Base-by-base conservation (phyloP, 2,888 invertebrate species). In the Watsonalla binaria region DNA sequence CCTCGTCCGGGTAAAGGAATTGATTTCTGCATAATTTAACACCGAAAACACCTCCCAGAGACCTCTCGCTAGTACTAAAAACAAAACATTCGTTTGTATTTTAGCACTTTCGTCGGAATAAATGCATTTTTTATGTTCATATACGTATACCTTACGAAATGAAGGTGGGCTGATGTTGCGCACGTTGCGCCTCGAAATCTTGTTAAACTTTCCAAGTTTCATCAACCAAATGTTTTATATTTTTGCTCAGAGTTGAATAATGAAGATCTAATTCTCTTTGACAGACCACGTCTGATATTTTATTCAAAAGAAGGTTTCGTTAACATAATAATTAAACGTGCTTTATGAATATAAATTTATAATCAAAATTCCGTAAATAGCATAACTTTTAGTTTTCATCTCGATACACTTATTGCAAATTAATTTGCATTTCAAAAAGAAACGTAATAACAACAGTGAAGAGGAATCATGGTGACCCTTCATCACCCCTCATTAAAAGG, bases 21-120 rank as follows among this genome's bases (percentile, higher is more conserved):
- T 90, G 90, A 90, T 90, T 87, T 90, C 81, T 90, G 85, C 87
- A 90, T 90, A 89, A 90, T 90, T 90, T 87, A 90, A 76, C 79
- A 86, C 75, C 76, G 81, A 82, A 85, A 89, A 88, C 86, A 84
- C 83, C 83, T 87, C 76, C 70, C 76, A 61, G 81, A 81, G 83
- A 82, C 81, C 80, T 79, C 79, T 78, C 78, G 67, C 74, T 71
- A 76, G 78, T 78, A 82, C 82, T 86, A 84, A 87, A 88, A 89
- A 85, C 86, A 87, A 87, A 86, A 84, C 84, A 87, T 88, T 85
- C 80, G 79, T 83, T 83, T 82, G 85, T 83, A 80, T 84, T 88
- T 85, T 84, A 88, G 83, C 83, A 82, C 84, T 80, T 81, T 77
- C 72, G 66, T 76, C 74, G 68, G 78, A 80, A 82, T 82, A 78